phyloP scores from a whole-genome alignment of 2,797 vertebrate genomes.

The Sebastolobus altivelis region DNA sequence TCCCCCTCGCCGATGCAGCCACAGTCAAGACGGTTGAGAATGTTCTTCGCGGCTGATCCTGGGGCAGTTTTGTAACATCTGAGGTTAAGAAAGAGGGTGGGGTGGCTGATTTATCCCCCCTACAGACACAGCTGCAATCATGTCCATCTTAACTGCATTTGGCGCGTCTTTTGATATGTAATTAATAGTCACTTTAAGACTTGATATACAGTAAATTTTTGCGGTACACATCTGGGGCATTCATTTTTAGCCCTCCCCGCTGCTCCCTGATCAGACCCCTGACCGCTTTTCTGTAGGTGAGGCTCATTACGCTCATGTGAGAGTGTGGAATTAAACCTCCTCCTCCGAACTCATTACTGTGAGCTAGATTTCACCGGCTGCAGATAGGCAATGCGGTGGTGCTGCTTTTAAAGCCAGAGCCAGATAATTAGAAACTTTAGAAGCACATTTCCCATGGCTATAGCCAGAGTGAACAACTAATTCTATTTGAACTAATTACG shows the following conservation, averaged over 20 bases:
- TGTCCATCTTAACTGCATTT: slow-evolving; percentile 18
- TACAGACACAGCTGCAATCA: slow-evolving; percentile 24
- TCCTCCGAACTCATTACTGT: slow-evolving; percentile 84
- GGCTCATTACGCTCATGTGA: slow-evolving; percentile 79
- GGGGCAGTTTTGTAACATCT: slow-evolving; percentile 44
- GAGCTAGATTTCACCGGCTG: slow-evolving; percentile 82
- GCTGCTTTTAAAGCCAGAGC: slow-evolving; percentile 84
- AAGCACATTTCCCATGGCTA: slow-evolving; percentile 85
- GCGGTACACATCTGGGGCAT: slow-evolving; percentile 48
- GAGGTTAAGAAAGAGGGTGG: slow-evolving; percentile 15
- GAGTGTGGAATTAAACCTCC: slow-evolving; percentile 80
- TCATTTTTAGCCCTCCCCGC: slow-evolving; percentile 49
- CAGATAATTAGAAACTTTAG: slow-evolving; percentile 88
- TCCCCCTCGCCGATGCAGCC: slow-evolving; percentile 53
- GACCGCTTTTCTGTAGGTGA: slow-evolving; percentile 80
- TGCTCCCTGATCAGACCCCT: slow-evolving; percentile 71
- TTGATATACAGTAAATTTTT: slow-evolving; percentile 37
- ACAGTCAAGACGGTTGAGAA: slow-evolving; percentile 28
- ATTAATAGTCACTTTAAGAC: slow-evolving; percentile 61
- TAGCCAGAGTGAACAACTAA: slow-evolving; percentile 83
- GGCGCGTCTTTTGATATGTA: slow-evolving; percentile 50
- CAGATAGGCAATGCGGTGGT: slow-evolving; percentile 79
- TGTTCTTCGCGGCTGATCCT: slow-evolving; percentile 51
- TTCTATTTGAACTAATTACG: slow-evolving; percentile 87
- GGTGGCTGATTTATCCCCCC: slow-evolving; percentile 29